A percentile compares a stretch with the other conserved stretches of the same genome.
phyloP scores from a whole-genome alignment of 2,113 vertebrate genomes.

The Arizona elegans region DNA sequence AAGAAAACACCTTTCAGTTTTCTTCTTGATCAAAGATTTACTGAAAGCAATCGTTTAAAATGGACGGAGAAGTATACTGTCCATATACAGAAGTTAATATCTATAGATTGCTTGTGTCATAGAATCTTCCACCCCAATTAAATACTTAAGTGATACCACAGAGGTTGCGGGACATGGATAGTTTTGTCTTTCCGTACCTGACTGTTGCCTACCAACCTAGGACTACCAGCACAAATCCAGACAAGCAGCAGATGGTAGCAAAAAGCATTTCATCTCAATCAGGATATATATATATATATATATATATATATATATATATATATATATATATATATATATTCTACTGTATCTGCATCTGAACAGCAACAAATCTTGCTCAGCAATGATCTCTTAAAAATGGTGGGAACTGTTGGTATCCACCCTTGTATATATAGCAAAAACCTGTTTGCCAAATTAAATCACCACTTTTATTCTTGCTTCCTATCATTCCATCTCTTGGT shows the following conservation, averaged over 20 bases:
- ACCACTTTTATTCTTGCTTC: neutral
- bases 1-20: neutral
- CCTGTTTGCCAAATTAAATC: neutral
- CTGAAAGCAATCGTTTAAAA: neutral
- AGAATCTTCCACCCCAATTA: neutral
- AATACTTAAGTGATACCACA: neutral
- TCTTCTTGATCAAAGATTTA: neutral
- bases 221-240: neutral
- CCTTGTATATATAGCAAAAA: neutral
- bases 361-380: neutral
- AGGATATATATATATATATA: neutral
- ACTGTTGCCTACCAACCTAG: neutral
- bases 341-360: neutral
- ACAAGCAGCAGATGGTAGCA: neutral
- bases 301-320: too few species aligned
- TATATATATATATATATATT: neutral
- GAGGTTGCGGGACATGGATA: neutral
- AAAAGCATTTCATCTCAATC: neutral
- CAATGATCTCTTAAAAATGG: neutral
- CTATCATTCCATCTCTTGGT: neutral
- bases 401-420: neutral
- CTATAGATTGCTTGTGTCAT: neutral
- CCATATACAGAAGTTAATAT: neutral
- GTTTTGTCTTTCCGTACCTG: neutral
- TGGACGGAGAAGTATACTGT: neutral